Evolutionary conservation across 2,797 vertebrate genomes (phyloP), one percentile per base, ranked within the genome.

Genomic region (Nannoperca obscura): DNA sequence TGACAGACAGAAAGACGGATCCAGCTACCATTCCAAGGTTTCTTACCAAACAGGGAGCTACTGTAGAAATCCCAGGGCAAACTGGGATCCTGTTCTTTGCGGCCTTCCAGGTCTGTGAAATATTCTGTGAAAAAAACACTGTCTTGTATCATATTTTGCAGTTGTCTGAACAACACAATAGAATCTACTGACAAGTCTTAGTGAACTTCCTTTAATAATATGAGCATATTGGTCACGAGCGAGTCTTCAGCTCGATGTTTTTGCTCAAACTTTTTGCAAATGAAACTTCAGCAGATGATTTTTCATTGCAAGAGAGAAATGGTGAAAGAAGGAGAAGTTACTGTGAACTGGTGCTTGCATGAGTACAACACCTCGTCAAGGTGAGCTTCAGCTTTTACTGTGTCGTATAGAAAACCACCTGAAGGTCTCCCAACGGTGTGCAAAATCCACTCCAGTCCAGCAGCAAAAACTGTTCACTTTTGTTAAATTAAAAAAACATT

Each of bases 21-120:
- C 13, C 4, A 50, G 34, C 22, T 11, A 47, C 2, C 3, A 1
- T 20, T 27, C 7, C 2, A 46, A 11, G 22, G 17, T 20, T 64
- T 90, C 97, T 96, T 93, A 99, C 98, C 97, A 10, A 99, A 96
- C 32, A 98, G 94, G 1, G 96, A 96, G 93, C 97, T 99, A 93
- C 98, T 97, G 93, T 97, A 98, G 88, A 99, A 99, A 76, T 99
- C 98, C 98, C 98, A 99, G 22, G 95, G 95, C 30, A 96, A 93
- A 47, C 83, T 89, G 47, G 95, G 94, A 78, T 99, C 97, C 10
- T 95, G 96, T 0, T 98, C 97, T 19, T 84, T 84, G 52, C 97
- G 96, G 20, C 96, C 97, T 88, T 98, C 96, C 82, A 99, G 95
- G 89, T 99, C 98, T 0, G 88, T 96, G 81, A 99, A 98, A 89